These are phyloP conservation scores for Albula goreensis DNA, from an alignment of 2,113 vertebrate species.

Conservation along the genomic window DNA sequence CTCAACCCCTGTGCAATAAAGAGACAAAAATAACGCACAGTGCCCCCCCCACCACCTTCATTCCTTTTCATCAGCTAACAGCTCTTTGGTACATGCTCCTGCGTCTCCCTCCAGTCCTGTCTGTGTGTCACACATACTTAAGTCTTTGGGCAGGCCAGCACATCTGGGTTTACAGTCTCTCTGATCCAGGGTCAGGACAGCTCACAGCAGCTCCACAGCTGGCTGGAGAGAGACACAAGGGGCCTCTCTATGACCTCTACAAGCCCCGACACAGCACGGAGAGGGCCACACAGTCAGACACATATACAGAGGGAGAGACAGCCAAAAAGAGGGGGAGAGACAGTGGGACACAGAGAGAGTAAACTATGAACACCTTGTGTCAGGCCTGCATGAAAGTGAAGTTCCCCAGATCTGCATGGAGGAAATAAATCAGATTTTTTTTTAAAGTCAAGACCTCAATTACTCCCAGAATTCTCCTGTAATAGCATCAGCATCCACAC, in stretches of 20 bases:
- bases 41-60: not conserved
- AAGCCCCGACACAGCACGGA: not conserved
- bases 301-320: not conserved
- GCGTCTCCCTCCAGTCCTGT: not conserved
- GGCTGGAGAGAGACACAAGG: not conserved
- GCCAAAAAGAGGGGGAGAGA: not conserved
- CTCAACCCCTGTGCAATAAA: too few relatives aligned
- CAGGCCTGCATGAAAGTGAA: not conserved
- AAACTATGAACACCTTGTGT: not conserved
- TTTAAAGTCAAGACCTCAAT: not conserved
- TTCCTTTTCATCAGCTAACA: not conserved
- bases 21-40: too few relatives aligned
- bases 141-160: not conserved
- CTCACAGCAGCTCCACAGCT: not conserved
- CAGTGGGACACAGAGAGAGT: not conserved
- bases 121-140: not conserved
- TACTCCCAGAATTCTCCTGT: not conserved
- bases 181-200: not conserved
- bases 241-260: too few relatives aligned
- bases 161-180: not conserved
- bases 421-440: conserved; percentile 10
- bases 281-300: not conserved
- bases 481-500: not conserved
- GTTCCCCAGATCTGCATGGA: not conserved
- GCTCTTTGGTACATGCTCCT: too few relatives aligned